Evolutionary conservation across 1,140 invertebrate genomes (phyloP).

Genomic region (Caerostris darwini): DNA sequence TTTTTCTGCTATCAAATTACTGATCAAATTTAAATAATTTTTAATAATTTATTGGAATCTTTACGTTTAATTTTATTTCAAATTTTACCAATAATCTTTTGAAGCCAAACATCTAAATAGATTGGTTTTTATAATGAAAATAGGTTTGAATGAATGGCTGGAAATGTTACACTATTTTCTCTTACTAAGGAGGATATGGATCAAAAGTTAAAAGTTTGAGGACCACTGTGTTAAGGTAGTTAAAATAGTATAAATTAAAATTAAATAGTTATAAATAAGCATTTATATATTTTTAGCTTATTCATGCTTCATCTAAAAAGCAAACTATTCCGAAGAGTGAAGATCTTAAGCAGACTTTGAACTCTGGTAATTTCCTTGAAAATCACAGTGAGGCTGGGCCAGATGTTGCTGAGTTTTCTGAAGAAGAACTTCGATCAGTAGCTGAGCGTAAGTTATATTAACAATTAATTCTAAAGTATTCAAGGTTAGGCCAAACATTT

Average conservation of each 20-base stretch:
- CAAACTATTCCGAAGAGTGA: conserved; percentile 51
- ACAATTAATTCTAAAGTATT: not conserved
- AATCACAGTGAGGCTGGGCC: conserved; percentile 81
- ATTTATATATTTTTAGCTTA: conserved; percentile 50
- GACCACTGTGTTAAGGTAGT: no score
- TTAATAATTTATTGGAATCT: no score
- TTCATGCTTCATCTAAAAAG: conserved; percentile 49
- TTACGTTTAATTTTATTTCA: no score
- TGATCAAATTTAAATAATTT: no score
- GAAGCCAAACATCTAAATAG: no score
- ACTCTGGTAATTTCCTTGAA: conserved; percentile 40
- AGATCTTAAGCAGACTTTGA: conserved; percentile 54
- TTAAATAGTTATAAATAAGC: no score
- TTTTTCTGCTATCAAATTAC: no score
- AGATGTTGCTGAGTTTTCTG: conserved; percentile 80
- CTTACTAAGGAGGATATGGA: not conserved
- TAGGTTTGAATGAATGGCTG: no score
- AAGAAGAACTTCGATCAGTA: conserved; percentile 76
- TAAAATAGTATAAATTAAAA: no score
- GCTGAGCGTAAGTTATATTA: conserved; percentile 68
- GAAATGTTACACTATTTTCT: not conserved
- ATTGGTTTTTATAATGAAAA: no score
- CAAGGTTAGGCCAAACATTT: no score
- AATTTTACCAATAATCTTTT: no score
- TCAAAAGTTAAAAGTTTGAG: not conserved